These are phyloP conservation scores for Liolophura sinensis DNA, from an alignment of 1,140 invertebrate species.

Conservation along the genomic window DNA sequence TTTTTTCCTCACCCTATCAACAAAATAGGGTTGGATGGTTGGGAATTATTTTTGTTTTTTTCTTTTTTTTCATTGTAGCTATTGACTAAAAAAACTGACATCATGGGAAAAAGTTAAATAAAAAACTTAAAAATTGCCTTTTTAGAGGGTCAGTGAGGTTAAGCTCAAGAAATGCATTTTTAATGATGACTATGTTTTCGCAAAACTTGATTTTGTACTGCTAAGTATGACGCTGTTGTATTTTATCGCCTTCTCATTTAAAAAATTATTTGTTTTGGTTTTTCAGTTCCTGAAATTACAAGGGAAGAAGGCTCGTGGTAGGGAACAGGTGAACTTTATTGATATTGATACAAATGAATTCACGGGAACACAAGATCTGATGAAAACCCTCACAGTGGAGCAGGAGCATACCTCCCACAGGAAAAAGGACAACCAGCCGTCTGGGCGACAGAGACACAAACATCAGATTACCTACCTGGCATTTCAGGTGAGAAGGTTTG, in stretches of 20 bases:
- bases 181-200: not conserved
- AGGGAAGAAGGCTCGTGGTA: slow-evolving; percentile 60
- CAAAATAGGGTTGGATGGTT: too few species aligned
- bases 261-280: slow-evolving; percentile 2
- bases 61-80: too few species aligned
- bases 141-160: too few species aligned
- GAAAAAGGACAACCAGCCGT: slow-evolving; percentile 67
- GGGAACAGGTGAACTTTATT: slow-evolving; percentile 69
- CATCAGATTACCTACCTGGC: slow-evolving; percentile 97
- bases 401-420: slow-evolving; percentile 60
- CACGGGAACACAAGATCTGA: slow-evolving; percentile 76
- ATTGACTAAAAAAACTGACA: too few species aligned
- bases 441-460: slow-evolving; percentile 76
- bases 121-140: too few species aligned
- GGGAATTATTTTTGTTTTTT: too few species aligned
- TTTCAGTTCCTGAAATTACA: slow-evolving; percentile 58
- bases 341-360: slow-evolving; percentile 85
- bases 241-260: not conserved
- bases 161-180: too few species aligned
- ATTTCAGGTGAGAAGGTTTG: slow-evolving; percentile 67
- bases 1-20: too few species aligned
- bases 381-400: slow-evolving; percentile 80
- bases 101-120: too few species aligned
- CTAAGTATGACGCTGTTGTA: slow-evolving; percentile 4
- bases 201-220: slow-evolving; percentile 28